phyloP scores from a whole-genome alignment of 2,888 invertebrate genomes.

The Apodemia mormo region DNA sequence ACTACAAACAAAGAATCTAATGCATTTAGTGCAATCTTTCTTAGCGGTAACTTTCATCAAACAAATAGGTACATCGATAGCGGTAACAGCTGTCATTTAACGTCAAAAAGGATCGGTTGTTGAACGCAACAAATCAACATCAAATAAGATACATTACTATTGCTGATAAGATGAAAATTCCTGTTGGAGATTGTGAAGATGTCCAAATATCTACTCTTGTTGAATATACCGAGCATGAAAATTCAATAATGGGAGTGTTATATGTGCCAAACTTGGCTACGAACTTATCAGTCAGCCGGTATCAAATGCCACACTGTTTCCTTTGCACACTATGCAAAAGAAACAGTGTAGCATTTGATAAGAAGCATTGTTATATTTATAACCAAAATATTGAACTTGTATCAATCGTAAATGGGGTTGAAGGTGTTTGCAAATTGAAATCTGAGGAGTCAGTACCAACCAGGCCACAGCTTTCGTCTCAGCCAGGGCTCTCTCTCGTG shows the following conservation, averaged over 20 bases:
- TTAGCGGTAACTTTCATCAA: slow-evolving; percentile 25
- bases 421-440: slow-evolving; percentile 18
- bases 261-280: slow-evolving; percentile 29
- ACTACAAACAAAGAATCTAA: slow-evolving; percentile 22
- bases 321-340: slow-evolving; percentile 29
- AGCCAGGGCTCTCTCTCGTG: not conserved
- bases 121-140: no score
- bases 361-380: slow-evolving; percentile 24
- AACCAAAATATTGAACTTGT: slow-evolving; percentile 20
- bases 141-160: no score
- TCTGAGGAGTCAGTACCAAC: not conserved
- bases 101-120: not conserved
- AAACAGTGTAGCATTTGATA: slow-evolving; percentile 29
- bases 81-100: slow-evolving; percentile 25
- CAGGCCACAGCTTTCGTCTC: not conserved
- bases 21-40: slow-evolving; percentile 26
- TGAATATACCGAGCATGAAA: not conserved
- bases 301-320: no score
- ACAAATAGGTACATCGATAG: slow-evolving; percentile 25
- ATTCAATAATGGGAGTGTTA: slow-evolving; percentile 12
- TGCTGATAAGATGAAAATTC: no score
- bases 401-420: slow-evolving; percentile 15
- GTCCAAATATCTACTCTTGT: not conserved
- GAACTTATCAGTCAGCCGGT: slow-evolving; percentile 38
- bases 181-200: no score